Conservation (phyloP, 2,888 invertebrate species). For the Meta bourneti region DNA sequence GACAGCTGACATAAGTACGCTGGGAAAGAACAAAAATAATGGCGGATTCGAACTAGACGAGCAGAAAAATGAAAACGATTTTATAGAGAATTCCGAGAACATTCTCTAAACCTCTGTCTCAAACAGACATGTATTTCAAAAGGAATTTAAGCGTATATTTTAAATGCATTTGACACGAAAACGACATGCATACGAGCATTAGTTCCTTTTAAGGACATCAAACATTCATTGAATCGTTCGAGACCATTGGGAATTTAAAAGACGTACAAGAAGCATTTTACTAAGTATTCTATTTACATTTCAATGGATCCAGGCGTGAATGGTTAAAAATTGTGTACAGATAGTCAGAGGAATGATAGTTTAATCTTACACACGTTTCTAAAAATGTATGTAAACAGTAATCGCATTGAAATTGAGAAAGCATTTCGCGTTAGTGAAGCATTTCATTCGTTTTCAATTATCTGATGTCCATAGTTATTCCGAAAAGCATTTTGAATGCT, state of each 20-base stretch:
- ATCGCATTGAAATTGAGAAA: no score
- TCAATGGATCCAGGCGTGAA: neutral
- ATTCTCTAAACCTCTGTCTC: neutral
- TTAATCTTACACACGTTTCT: neutral
- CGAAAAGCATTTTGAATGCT: no score
- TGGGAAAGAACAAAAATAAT: constrained; percentile 1
- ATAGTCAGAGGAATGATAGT: no score
- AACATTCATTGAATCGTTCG: constrained; percentile 15
- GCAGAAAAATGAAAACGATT: constrained; percentile 30
- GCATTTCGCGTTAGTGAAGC: no score
- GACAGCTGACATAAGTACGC: neutral
- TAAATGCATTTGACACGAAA: constrained; percentile 30
- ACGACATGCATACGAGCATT: neutral
- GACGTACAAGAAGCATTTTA: neutral
- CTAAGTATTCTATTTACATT: neutral
- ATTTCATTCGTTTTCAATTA: no score
- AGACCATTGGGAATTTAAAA: neutral
- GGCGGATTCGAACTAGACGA: neutral
- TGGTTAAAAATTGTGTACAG: neutral
- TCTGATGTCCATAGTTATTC: no score
- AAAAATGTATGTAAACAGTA: no score
- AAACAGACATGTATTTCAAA: neutral
- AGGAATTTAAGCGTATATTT: constrained; percentile 16
- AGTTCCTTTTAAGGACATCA: neutral
- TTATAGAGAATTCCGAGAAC: constrained; percentile 6